These are phyloP conservation scores for Dryobates pubescens DNA, from an alignment of 2,797 vertebrate genomes.

Conservation along the genomic window DNA sequence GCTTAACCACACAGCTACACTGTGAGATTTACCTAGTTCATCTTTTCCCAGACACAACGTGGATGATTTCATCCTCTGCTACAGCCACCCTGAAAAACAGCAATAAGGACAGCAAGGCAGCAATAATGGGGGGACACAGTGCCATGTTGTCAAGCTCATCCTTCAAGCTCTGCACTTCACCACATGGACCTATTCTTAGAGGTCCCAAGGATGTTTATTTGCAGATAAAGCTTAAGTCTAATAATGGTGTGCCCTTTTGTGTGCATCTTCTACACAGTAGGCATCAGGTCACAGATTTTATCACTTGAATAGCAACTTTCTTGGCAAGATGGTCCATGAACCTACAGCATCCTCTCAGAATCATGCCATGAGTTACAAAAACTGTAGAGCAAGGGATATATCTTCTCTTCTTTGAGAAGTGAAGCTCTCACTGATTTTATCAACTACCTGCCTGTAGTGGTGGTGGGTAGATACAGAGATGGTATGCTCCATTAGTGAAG, in stretches of 20 bases:
- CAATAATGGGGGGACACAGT: rapidly evolving
- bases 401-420: not conserved
- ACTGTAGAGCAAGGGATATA: not conserved
- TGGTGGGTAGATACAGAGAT: not conserved
- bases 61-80: not conserved
- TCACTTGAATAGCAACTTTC: not conserved
- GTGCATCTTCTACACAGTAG: not conserved
- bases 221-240: not conserved
- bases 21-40: not conserved
- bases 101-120: not conserved
- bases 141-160: not conserved
- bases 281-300: not conserved
- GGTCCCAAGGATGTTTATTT: not conserved
- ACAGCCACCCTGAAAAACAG: not conserved
- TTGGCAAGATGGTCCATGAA: not conserved
- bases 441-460: not conserved
- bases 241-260: rapidly evolving
- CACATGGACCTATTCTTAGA: not conserved
- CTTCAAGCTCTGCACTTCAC: not conserved
- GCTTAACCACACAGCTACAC: not conserved
- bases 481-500: not conserved
- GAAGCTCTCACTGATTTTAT: not conserved
- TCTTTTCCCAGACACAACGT: rapidly evolving
- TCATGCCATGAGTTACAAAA: not conserved
- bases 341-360: not conserved